Evolutionary conservation across 1,140 invertebrate genomes (phyloP).

Genomic region (Neodiprion pinetum): DNA sequence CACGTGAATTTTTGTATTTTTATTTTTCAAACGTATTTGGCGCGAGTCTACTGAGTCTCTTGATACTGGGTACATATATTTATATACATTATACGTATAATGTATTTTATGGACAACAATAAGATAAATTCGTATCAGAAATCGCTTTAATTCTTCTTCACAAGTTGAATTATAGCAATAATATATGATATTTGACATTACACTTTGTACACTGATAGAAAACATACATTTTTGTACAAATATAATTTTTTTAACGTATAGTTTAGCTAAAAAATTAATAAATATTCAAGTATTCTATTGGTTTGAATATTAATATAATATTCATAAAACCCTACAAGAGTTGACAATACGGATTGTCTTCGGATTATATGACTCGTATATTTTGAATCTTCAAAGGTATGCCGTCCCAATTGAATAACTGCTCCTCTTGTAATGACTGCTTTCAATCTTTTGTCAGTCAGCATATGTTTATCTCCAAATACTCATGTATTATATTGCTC

Average conservation of each 20-base stretch:
- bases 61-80: too few relatives aligned
- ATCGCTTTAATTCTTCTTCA: background rate
- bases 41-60: too few relatives aligned
- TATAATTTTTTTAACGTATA: background rate
- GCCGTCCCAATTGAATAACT: background rate
- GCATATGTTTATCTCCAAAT: background rate
- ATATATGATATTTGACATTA: background rate
- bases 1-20: too few relatives aligned
- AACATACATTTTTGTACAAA: slow-evolving; percentile 3
- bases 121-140: background rate
- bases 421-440: too few relatives aligned
- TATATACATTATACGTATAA: too few relatives aligned
- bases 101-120: background rate
- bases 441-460: too few relatives aligned
- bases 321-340: background rate
- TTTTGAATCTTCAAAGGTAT: slow-evolving; percentile 1
- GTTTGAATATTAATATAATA: slow-evolving; percentile 5
- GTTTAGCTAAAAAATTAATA: background rate
- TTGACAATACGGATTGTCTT: background rate
- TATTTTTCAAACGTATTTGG: too few relatives aligned
- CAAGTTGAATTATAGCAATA: background rate
- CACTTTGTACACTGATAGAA: slow-evolving; percentile 7
- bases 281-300: background rate
- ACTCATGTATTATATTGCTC: background rate
- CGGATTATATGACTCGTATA: background rate